phyloP scores from a whole-genome alignment of 1,140 invertebrate genomes.

The Mercenaria mercenaria region DNA sequence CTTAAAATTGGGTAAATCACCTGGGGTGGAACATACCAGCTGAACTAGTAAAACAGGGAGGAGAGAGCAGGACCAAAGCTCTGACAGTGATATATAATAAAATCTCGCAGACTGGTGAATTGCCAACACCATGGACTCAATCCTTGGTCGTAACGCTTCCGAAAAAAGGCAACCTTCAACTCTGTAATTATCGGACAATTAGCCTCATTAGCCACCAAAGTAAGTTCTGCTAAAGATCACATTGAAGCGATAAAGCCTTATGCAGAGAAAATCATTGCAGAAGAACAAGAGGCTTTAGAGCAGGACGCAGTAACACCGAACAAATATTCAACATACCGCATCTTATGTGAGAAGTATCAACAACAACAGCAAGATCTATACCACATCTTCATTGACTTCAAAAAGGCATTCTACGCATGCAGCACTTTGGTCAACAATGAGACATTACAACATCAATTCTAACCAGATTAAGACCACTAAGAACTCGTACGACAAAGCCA shows the following conservation, averaged over 20 bases:
- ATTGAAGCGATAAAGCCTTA: slow-evolving; percentile 48
- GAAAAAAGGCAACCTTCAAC: neutral
- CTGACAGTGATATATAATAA: slow-evolving; percentile 35
- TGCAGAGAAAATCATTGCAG: slow-evolving; percentile 52
- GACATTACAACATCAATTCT: slow-evolving; percentile 58
- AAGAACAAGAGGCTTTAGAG: slow-evolving; percentile 56
- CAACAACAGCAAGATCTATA: slow-evolving; percentile 67
- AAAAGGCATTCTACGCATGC: slow-evolving; percentile 68
- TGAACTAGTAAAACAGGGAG: slow-evolving; percentile 62
- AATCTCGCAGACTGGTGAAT: slow-evolving; percentile 56
- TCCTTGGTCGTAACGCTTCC: slow-evolving; percentile 61
- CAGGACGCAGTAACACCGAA: slow-evolving; percentile 61
- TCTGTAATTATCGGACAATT: slow-evolving; percentile 67
- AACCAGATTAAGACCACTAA: slow-evolving; percentile 40
- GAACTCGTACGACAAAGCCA: slow-evolving; percentile 60
- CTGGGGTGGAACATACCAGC: slow-evolving; percentile 69
- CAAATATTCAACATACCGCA: slow-evolving; percentile 69
- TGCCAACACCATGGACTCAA: slow-evolving; percentile 60
- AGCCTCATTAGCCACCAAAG: slow-evolving; percentile 68
- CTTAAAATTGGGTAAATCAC: slow-evolving; percentile 67
- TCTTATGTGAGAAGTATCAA: slow-evolving; percentile 61
- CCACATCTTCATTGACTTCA: slow-evolving; percentile 63
- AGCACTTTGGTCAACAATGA: slow-evolving; percentile 60
- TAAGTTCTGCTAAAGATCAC: slow-evolving; percentile 65
- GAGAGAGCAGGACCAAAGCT: slow-evolving; percentile 5